Evolutionary conservation across 1,140 invertebrate genomes (phyloP), one percentile per base, ranked within the genome.

Genomic region (Drosophila triauraria): DNA sequence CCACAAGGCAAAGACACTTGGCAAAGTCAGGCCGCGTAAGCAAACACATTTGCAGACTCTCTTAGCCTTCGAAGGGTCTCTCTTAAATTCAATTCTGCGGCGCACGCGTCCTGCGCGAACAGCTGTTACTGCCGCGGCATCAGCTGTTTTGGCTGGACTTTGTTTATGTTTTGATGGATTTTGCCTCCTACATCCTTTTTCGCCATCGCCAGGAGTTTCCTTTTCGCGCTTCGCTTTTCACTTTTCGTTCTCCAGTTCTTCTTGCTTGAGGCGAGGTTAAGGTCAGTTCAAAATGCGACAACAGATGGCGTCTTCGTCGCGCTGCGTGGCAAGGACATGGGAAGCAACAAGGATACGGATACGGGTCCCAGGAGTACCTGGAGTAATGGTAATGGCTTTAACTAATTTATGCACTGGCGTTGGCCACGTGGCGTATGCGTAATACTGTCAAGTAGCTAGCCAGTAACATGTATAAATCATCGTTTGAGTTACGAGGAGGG

Each of bases 301-400:
- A 90, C 77, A 88, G 85, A 90, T 90, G 84, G 84, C 85, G 84
- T 63, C 60, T 56, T 59, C 32, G 65, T 51, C 12, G 46, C 62
- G 17, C 7, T 43, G 35, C 43, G 27, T 43, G 32, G 53, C 38
- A 57, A 57, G 27, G 27, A 46, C 38, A 38, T 15, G 10, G 40
- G n/a, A 48, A n/a, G 23, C 9, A 46, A 10, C 42, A 75, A 46
- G 60, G 48, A 59, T 43, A n/a, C 15, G 56, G 56, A 48, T 38
- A 20, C 30, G 32, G 60, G 32, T 63, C 67, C 30, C 68, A 38
- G 57, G 20, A 38, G 38, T 47, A 58, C 35, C 17, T 47, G 61
- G 20, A 75, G 84, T 68, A 80, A 72, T 77, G 80, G 83, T 90
- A 88, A 84, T 88, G 68, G 83, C 80, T 74, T 61, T n/a, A 62